A percentile compares a stretch with the other conserved stretches of the same genome.
phyloP scores from a whole-genome alignment of 2,888 invertebrate species.

The Laothoe populi region DNA sequence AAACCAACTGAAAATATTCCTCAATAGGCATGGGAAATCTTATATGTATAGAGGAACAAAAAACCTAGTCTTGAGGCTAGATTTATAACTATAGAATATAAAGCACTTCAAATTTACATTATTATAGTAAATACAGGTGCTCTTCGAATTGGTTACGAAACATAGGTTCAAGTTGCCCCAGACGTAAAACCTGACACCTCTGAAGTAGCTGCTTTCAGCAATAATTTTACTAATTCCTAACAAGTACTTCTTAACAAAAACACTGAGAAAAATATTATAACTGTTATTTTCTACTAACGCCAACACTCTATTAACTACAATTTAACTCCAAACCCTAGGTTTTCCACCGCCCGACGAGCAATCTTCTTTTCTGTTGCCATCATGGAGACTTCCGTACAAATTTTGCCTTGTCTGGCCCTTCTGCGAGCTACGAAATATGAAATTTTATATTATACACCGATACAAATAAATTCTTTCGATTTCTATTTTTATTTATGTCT shows the following conservation, averaged over 20 bases:
- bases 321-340: slow-evolving; percentile 66
- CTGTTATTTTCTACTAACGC: slow-evolving; percentile 43
- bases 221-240: not conserved
- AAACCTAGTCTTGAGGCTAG: too few relatives aligned
- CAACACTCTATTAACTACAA: slow-evolving; percentile 34
- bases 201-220: too few relatives aligned
- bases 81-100: too few relatives aligned
- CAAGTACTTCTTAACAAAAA: not conserved
- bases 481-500: too few relatives aligned
- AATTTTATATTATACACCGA: slow-evolving; percentile 34
- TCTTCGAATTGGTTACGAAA: too few relatives aligned
- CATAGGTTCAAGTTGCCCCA: too few relatives aligned
- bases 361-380: slow-evolving; percentile 47
- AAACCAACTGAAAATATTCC: too few relatives aligned
- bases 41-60: too few relatives aligned
- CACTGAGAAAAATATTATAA: not conserved
- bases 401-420: slow-evolving; percentile 56
- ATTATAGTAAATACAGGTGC: too few relatives aligned
- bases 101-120: too few relatives aligned
- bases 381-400: slow-evolving; percentile 53
- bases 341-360: slow-evolving; percentile 62
- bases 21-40: too few relatives aligned
- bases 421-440: slow-evolving; percentile 58
- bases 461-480: not conserved
- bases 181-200: too few relatives aligned